Conservation (phyloP, 2,113 vertebrate genomes). For the Gavialis gangeticus region DNA sequence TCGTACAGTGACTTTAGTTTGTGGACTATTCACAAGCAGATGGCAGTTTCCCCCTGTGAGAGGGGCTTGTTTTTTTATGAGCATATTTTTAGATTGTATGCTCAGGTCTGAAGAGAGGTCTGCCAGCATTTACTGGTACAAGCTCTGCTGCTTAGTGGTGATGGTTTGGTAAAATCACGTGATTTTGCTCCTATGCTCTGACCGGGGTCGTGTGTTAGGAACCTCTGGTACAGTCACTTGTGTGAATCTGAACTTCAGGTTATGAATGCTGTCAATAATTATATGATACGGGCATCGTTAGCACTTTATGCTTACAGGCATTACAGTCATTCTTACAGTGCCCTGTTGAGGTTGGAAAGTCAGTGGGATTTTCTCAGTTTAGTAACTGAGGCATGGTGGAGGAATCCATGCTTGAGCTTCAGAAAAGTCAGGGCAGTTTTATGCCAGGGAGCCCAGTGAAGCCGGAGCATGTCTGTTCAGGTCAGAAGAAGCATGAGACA, state of each 20-base stretch:
- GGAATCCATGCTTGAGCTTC: not conserved
- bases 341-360: not conserved
- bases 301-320: too few species aligned
- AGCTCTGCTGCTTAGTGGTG: not conserved
- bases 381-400: not conserved
- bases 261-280: too few species aligned
- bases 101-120: rapidly evolving
- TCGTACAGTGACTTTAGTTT: not conserved
- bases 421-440: not conserved
- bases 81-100: not conserved
- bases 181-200: rapidly evolving
- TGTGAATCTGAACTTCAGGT: not conserved
- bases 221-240: rapidly evolving
- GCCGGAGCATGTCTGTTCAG: rapidly evolving
- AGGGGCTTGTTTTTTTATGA: not conserved
- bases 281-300: too few species aligned
- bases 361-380: not conserved
- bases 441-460: not conserved
- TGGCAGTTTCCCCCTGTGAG: not conserved
- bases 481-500: not conserved
- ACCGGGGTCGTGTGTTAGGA: not conserved
- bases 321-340: not conserved
- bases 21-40: not conserved
- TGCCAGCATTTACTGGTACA: not conserved
- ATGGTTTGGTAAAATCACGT: rapidly evolving